phyloP scores from a whole-genome alignment of 2,113 vertebrate genomes.

The Alligator sinensis region DNA sequence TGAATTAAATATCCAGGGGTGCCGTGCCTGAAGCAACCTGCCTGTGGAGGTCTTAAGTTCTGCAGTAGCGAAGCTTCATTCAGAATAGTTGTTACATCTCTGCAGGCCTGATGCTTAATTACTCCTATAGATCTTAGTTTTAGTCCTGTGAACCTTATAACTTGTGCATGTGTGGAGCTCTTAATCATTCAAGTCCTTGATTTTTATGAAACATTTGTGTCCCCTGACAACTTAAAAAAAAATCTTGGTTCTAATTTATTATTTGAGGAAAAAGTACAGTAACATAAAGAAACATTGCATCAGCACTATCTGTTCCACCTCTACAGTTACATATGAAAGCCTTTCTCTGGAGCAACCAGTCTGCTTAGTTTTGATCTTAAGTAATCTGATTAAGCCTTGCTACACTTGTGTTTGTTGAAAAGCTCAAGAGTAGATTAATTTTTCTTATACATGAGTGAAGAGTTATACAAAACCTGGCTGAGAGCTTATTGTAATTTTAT shows the following conservation, averaged over 20 bases:
- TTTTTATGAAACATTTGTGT: background rate
- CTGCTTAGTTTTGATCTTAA: background rate
- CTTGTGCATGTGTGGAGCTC: fast-evolving
- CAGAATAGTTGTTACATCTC: fast-evolving
- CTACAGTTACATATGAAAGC: background rate
- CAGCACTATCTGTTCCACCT: background rate
- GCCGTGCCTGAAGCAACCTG: background rate
- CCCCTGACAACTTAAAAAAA: background rate
- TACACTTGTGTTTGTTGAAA: background rate
- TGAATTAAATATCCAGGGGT: background rate
- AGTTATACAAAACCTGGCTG: background rate
- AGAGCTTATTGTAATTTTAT: background rate
- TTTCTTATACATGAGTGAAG: background rate
- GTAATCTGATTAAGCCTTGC: background rate
- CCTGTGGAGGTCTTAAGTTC: background rate
- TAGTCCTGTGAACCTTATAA: background rate
- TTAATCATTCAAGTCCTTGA: background rate
- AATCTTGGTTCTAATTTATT: background rate
- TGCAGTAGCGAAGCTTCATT: background rate
- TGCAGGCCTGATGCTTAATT: background rate
- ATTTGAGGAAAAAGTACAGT: background rate
- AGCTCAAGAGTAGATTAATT: background rate
- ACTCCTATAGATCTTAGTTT: background rate
- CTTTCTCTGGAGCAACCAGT: background rate
- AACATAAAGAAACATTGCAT: background rate